Evolutionary conservation across 2,113 vertebrate genomes (phyloP).

Genomic region (Cepphus grylle): DNA sequence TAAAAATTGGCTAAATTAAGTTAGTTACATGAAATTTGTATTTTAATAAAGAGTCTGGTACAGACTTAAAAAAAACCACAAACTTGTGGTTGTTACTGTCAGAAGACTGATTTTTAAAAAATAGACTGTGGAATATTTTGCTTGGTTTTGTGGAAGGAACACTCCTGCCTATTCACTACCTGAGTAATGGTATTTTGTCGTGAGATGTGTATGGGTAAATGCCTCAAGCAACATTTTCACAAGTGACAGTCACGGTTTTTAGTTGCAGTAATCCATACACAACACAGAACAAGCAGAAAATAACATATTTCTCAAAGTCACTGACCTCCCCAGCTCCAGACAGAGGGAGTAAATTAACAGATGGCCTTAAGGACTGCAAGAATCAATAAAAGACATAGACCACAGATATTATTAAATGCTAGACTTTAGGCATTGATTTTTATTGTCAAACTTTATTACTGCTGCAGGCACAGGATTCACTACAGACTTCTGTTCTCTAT

Average conservation of each 20-base stretch:
- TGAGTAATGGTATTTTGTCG: background rate
- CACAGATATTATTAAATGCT: background rate
- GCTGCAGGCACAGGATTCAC: background rate
- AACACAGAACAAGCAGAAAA: background rate
- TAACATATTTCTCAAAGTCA: background rate
- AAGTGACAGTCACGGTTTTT: background rate
- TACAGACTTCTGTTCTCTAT: background rate
- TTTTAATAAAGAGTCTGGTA: background rate
- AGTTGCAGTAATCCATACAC: background rate
- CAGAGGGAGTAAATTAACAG: background rate
- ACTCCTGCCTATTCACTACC: background rate
- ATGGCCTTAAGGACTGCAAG: background rate
- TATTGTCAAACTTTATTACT: background rate
- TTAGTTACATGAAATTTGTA: background rate
- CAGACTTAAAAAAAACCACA: background rate
- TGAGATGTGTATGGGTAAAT: background rate
- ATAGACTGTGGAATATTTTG: accelerated
- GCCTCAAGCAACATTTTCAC: background rate
- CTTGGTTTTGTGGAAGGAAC: background rate
- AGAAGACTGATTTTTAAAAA: background rate
- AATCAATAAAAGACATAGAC: background rate
- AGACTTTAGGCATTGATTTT: background rate
- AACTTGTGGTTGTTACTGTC: background rate
- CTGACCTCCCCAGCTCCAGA: background rate
- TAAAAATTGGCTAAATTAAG: background rate